Percentiles rank a stretch among this genome's conserved stretches.
phyloP scores from a whole-genome alignment of 2,113 vertebrate genomes.

The Cervus canadensis region DNA sequence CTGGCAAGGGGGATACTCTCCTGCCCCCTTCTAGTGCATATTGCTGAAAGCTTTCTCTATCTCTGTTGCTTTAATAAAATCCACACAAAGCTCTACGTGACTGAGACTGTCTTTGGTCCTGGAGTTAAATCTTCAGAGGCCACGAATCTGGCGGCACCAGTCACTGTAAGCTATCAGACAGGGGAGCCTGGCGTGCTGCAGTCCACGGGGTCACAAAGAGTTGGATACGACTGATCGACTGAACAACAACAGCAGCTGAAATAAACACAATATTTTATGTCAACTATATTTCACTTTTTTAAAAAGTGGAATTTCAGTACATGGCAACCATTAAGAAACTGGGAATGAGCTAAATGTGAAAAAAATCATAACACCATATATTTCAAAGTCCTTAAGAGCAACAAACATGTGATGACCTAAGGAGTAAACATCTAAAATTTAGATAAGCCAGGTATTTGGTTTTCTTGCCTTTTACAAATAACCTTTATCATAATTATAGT shows the following conservation, averaged over 20 bases:
- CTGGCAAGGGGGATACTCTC: too few relatives aligned
- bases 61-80: too few relatives aligned
- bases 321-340: neutral
- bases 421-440: neutral
- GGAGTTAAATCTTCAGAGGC: neutral
- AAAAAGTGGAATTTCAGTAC: neutral
- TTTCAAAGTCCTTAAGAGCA: neutral
- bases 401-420: neutral
- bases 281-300: neutral
- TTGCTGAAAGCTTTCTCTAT: too few relatives aligned
- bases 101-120: too few relatives aligned
- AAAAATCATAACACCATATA: neutral
- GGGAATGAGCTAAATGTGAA: neutral
- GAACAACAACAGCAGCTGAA: neutral
- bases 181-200: neutral
- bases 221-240: neutral
- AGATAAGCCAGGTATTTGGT: neutral
- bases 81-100: too few relatives aligned
- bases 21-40: too few relatives aligned
- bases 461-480: neutral
- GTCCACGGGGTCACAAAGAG: neutral
- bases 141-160: accelerated
- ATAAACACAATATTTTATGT: neutral
- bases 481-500: neutral
- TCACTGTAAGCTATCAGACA: neutral